These are phyloP conservation scores for Danaus melanippus DNA, from an alignment of 1,140 invertebrate species.

Conservation along the genomic window DNA sequence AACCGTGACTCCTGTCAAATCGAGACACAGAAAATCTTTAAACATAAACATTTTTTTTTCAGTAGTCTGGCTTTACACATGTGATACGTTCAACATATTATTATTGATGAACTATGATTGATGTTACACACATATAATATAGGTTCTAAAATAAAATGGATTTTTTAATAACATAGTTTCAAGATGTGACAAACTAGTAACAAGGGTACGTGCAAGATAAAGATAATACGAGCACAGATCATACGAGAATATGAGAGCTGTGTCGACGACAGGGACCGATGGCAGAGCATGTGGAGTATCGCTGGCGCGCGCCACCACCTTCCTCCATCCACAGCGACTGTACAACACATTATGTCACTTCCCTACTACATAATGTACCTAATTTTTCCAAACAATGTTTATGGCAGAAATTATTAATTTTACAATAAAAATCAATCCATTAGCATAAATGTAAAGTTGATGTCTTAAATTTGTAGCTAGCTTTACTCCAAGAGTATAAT, in stretches of 20 bases:
- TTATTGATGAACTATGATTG: background rate
- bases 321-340: constrained; percentile 82
- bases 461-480: too few relatives aligned
- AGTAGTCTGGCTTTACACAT: too few relatives aligned
- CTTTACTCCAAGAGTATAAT: too few relatives aligned
- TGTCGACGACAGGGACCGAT: constrained; percentile 62
- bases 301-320: constrained; percentile 29
- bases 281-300: constrained; percentile 68
- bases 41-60: too few relatives aligned
- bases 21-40: constrained; percentile 6
- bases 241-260: constrained; percentile 53
- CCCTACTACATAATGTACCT: too few relatives aligned
- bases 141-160: background rate
- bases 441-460: background rate
- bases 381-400: background rate
- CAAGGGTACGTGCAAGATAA: constrained; percentile 19
- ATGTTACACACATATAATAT: background rate
- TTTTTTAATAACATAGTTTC: background rate
- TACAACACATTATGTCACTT: constrained; percentile 31
- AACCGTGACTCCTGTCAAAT: constrained; percentile 13
- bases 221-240: constrained; percentile 35
- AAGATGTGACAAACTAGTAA: constrained; percentile 9
- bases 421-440: background rate
- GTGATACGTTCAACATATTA: background rate
- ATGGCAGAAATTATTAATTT: background rate